Evolutionary conservation across 2,888 invertebrate species (phyloP).

Genomic region (Epinotia demarniana): DNA sequence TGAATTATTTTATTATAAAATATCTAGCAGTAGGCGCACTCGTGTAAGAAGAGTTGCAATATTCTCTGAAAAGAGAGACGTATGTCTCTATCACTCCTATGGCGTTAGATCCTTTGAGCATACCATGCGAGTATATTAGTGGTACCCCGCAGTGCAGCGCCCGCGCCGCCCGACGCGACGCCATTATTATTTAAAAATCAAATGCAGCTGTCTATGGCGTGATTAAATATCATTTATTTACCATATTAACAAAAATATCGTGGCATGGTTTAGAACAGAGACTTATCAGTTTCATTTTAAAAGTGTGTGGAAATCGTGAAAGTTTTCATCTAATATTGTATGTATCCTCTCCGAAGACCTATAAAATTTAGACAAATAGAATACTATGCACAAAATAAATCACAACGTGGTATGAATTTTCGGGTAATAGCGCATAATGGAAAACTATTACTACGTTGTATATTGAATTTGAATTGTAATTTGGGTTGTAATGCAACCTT

Average conservation of each 20-base stretch:
- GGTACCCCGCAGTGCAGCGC: neutral
- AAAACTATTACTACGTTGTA: too few relatives aligned
- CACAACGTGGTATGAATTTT: too few relatives aligned
- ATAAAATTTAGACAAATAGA: too few relatives aligned
- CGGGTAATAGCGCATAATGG: too few relatives aligned
- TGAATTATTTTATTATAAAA: too few relatives aligned
- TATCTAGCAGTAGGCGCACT: neutral
- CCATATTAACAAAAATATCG: neutral
- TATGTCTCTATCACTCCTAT: neutral
- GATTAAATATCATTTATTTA: neutral
- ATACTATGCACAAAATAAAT: too few relatives aligned
- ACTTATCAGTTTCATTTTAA: neutral
- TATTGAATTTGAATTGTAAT: too few relatives aligned
- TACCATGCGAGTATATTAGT: neutral
- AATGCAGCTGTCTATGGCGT: slow-evolving; percentile 2
- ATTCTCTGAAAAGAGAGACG: neutral
- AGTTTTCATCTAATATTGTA: neutral
- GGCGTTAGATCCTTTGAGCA: neutral
- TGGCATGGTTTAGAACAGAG: neutral
- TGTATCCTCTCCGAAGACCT: too few relatives aligned
- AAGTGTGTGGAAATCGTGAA: neutral
- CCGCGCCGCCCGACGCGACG: neutral
- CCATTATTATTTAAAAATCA: neutral
- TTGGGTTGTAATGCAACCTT: too few relatives aligned
- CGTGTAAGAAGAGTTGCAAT: neutral